Evolutionary conservation across 2,113 vertebrate species (phyloP), one percentile per base, ranked within the genome.

Genomic region (Lagenorhynchus albirostris): DNA sequence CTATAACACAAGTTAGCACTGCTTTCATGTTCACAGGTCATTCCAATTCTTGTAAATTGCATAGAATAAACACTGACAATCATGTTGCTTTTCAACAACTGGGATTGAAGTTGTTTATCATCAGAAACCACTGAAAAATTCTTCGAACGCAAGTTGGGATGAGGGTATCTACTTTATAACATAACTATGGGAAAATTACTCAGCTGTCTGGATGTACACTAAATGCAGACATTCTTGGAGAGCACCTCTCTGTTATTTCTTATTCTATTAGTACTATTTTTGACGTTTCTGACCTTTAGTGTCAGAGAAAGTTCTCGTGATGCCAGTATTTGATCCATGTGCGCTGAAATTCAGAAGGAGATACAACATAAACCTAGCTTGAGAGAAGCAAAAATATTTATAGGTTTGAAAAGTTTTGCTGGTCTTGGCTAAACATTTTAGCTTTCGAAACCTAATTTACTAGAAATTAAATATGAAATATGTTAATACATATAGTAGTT

Each of bases 231-330:
- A 68, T n/a, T 73, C 47, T 70, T 58, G 44, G 38, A 20, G 3
- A 21, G 26, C 6, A 50, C 38, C 55, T 91, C 83, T 88, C 12
- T 87, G 9, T 62, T 67, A 67, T 92, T 68, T 80, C 26, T 93
- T 74, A 33, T 81, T 90, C 29, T 95, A 44, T 77, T 60, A 50
- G 29, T 3, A 38, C 18, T 65, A 15, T 38, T 70, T 97, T 85
- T 86, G 26, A 94, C 53, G 44, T 80, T 94, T 95, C 58, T 94
- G 93, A 89, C 62, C 85, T 91, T 94, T 55, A 65, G 5, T 79
- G 47, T 92, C 53, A 77, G 29, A 29, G 25, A 58, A 89, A 82
- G 3, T 58, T 83, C 77, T 93, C 26, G 33, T 85, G 21, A 82
- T 71, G 14, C 23, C 81, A 53, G n/a, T 71, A n/a, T 96, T 97